Conservation (phyloP, 2,888 invertebrate species). For the Lasioglossum marginatum region DNA sequence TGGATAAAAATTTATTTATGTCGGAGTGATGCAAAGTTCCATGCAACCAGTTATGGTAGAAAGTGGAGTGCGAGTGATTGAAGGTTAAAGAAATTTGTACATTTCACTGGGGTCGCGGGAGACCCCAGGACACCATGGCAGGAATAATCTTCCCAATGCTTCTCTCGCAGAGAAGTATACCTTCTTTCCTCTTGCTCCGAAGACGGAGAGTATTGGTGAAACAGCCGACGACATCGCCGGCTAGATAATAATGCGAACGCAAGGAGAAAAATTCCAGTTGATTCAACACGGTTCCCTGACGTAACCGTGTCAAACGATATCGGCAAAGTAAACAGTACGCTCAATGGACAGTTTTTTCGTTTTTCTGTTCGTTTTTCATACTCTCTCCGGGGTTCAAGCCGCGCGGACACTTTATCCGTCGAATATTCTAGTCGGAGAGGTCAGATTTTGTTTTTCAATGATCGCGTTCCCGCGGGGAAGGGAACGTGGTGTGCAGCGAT, state of each 20-base stretch:
- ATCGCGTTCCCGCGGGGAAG: neutral
- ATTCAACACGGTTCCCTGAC: constrained; percentile 45
- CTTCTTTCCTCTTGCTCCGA: neutral
- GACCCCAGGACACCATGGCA: neutral
- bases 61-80: too few species aligned
- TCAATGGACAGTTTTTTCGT: constrained; percentile 6
- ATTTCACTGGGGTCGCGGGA: neutral
- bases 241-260: constrained; percentile 12
- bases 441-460: constrained; percentile 12
- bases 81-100: too few species aligned
- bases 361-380: neutral
- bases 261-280: constrained; percentile 23
- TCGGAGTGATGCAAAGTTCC: too few species aligned
- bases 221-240: neutral
- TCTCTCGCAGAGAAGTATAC: neutral
- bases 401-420: neutral
- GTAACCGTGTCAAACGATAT: constrained; percentile 39
- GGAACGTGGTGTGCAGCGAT: neutral
- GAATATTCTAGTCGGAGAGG: neutral
- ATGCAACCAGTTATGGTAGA: too few species aligned
- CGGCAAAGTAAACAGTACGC: constrained; percentile 30
- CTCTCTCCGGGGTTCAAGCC: neutral
- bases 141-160: neutral
- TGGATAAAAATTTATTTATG: too few species aligned
- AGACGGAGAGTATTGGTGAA: neutral